A percentile compares a stretch with the other conserved stretches of the same genome.
Conservation (phyloP, 2,113 vertebrate genomes). For the Vulpes vulpes region DNA sequence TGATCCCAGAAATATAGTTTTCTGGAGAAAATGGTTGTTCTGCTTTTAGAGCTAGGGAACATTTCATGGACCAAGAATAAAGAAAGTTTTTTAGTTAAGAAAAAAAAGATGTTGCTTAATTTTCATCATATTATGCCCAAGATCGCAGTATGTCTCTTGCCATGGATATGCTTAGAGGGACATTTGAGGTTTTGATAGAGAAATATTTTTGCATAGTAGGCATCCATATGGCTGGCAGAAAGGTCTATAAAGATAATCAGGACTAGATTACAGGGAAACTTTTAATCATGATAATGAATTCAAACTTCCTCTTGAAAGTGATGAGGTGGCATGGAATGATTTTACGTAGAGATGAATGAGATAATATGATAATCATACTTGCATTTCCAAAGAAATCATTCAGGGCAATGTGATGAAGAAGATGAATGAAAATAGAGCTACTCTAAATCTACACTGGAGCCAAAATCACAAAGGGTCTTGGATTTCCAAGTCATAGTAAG, state of each 20-base stretch:
- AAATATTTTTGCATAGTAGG: not conserved
- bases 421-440: not conserved
- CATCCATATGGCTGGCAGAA: not conserved
- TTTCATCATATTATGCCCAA: not conserved
- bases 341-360: not conserved
- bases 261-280: not conserved
- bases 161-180: not conserved
- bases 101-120: not conserved
- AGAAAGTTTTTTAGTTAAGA: not conserved
- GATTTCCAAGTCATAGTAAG: not conserved
- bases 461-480: not conserved
- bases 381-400: conserved; percentile 3
- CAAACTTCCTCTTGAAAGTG: not conserved
- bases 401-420: not conserved
- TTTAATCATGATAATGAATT: not conserved
- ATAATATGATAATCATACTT: not conserved
- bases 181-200: conserved; percentile 2
- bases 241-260: not conserved
- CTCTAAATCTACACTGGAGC: not conserved
- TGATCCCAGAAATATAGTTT: not conserved
- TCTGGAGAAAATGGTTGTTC: not conserved
- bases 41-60: not conserved
- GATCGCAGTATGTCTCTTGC: not conserved
- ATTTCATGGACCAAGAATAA: not conserved
- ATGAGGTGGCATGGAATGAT: not conserved